Base-by-base conservation (phyloP, 2,113 vertebrate genomes). In the Poecilia latipinna region DNA sequence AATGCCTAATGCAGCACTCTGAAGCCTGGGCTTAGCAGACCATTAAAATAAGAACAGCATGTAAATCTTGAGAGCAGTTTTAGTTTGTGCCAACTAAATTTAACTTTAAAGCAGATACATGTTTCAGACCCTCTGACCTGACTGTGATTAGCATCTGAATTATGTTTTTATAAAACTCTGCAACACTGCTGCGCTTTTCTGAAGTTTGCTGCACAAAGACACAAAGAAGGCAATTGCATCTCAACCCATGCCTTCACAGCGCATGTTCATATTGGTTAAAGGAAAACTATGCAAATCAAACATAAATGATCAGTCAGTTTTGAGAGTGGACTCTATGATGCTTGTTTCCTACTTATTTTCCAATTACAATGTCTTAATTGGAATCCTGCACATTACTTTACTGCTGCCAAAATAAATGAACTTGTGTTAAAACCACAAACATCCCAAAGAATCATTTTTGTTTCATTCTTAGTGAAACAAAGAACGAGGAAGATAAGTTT, bases 1-100 rank as follows among this genome's bases (percentile, higher is more conserved):
- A 79, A 32, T 68, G 31, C 24, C 33, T 33, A 67, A 39, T 64
- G 48, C 68, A 61, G 61, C 73, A 33, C 54, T 19, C 12, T 24
- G 1, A 39, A 32, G 29, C 8, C 33, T 7, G 11, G 0, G 22
- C 32, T 72, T 37, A 39, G 51, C 75, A 74, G 64, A 72, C 22
- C 0, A 39, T 26, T 28, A 32, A 5, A 26, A 42, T 28, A 19
- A 28, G 28, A 28, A 64, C 68, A 19, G 13, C 60, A 15, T 67
- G 68, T 12, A 75, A 4, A 33, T 68, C 71, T 70, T 31, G 32
- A 42, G 8, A 33, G n/a, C 3, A 64, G 22, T 39, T 77, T 42
- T 67, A n/a, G 6, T 12, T n/a, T 26, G 60, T 61, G 65, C 26
- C 26, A 68, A 42, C 33, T 37, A 4, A 60, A 11, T 37, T 26